A percentile compares a stretch with the other conserved stretches of the same genome.
phyloP scores from a whole-genome alignment of 92 coral and sea anemone species.

The Epizoanthus ramosus region DNA sequence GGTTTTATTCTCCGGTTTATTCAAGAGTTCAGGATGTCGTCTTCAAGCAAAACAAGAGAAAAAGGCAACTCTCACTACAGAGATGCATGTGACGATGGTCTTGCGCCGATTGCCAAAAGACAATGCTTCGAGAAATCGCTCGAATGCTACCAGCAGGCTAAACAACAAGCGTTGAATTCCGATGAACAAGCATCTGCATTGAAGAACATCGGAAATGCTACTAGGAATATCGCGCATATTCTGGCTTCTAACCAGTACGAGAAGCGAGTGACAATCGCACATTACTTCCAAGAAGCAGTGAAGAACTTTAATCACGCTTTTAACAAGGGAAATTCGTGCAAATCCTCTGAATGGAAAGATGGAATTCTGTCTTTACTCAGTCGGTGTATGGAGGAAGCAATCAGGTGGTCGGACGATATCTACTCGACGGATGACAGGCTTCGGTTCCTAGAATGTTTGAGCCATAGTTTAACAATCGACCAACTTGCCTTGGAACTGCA shows the following conservation, averaged over 20 bases:
- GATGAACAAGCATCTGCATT: slow-evolving; percentile 77
- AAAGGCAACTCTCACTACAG: slow-evolving; percentile 47
- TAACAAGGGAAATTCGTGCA: slow-evolving; percentile 57
- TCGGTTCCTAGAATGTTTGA: slow-evolving; percentile 43
- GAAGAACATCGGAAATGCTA: slow-evolving; percentile 82
- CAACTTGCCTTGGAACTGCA: slow-evolving; percentile 53
- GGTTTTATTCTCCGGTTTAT: too few relatives aligned
- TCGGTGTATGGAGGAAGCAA: slow-evolving; percentile 68
- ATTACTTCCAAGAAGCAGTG: slow-evolving; percentile 76
- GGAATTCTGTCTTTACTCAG: slow-evolving; percentile 55
- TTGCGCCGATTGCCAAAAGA: slow-evolving; percentile 10
- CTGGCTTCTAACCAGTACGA: slow-evolving; percentile 49
- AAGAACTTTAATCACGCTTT: slow-evolving; percentile 60
- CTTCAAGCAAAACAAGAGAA: slow-evolving; percentile 40
- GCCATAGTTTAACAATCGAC: slow-evolving; percentile 36
- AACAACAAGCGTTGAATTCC: slow-evolving; percentile 34
- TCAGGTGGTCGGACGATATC: slow-evolving; percentile 46
- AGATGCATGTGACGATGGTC: slow-evolving; percentile 33
- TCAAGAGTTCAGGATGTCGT: not conserved
- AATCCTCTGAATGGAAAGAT: slow-evolving; percentile 63
- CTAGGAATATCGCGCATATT: slow-evolving; percentile 67
- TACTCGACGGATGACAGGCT: slow-evolving; percentile 41
- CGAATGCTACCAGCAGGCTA: slow-evolving; percentile 34
- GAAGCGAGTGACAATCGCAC: slow-evolving; percentile 45
- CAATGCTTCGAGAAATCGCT: slow-evolving; percentile 42